Conservation (phyloP, 2,113 vertebrate species). For the Cariama cristata region DNA sequence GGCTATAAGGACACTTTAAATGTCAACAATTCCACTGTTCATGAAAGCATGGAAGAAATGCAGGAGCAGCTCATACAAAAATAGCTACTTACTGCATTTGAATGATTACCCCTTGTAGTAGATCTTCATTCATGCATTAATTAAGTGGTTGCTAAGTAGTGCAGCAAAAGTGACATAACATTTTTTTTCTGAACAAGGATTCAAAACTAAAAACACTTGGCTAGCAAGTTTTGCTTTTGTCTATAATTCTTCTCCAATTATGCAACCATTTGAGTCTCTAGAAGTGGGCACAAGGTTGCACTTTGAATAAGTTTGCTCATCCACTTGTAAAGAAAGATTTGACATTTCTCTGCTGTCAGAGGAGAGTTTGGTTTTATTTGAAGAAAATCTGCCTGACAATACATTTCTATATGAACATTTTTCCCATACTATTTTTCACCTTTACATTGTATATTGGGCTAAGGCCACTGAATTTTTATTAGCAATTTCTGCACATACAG, state of each 20-base stretch:
- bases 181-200: background rate
- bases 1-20: background rate
- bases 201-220: background rate
- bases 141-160: background rate
- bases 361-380: background rate
- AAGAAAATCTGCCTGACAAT: background rate
- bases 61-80: background rate
- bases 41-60: background rate
- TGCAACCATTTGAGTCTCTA: background rate
- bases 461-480: background rate
- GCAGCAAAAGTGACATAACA: background rate
- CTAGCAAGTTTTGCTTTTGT: background rate
- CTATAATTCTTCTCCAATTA: background rate
- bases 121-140: background rate
- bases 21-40: background rate
- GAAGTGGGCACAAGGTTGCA: background rate
- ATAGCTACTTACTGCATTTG: background rate
- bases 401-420: background rate
- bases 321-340: background rate
- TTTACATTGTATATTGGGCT: background rate
- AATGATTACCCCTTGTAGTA: background rate
- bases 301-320: background rate
- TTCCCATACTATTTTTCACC: background rate
- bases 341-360: background rate
- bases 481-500: background rate